phyloP scores from a whole-genome alignment of 2,113 vertebrate genomes.

The Colistium nudipinnis region DNA sequence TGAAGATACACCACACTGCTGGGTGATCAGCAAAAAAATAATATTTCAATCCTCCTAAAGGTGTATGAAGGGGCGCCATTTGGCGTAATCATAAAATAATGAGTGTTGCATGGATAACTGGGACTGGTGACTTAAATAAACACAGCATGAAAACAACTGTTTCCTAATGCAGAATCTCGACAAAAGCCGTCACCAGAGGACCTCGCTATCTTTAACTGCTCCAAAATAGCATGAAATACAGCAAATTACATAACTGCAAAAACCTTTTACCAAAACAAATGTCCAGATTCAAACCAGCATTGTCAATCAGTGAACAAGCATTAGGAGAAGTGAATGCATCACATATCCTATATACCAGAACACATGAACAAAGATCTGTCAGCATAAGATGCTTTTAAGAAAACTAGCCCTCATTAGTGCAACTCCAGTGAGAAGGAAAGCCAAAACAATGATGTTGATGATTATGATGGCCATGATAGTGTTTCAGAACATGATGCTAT shows the following conservation, averaged over 20 bases:
- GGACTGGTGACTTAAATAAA: slow-evolving; percentile 15
- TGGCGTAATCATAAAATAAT: neutral
- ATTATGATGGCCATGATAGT: slow-evolving; percentile 56
- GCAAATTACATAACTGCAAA: slow-evolving; percentile 3
- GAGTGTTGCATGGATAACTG: neutral
- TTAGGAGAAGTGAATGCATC: neutral
- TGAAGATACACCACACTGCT: slow-evolving; percentile 1
- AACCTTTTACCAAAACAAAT: neutral
- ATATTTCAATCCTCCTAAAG: neutral
- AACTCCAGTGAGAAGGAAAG: slow-evolving; percentile 54
- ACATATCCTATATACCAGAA: slow-evolving; percentile 14
- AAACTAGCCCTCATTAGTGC: slow-evolving; percentile 67
- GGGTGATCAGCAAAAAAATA: neutral
- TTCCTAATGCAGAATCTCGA: neutral
- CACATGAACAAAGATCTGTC: slow-evolving; percentile 4
- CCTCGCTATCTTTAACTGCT: slow-evolving; percentile 7
- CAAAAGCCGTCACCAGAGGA: slow-evolving; percentile 3
- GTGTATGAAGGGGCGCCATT: neutral
- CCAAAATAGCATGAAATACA: neutral
- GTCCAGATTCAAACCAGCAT: slow-evolving; percentile 1
- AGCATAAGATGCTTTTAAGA: slow-evolving; percentile 61
- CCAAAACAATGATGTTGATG: slow-evolving; percentile 42
- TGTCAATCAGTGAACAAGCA: neutral
- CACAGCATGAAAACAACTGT: slow-evolving; percentile 2
- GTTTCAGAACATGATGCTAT: slow-evolving; percentile 35